phyloP scores from a whole-genome alignment of 2,113 vertebrate genomes.

The Pheucticus melanocephalus region DNA sequence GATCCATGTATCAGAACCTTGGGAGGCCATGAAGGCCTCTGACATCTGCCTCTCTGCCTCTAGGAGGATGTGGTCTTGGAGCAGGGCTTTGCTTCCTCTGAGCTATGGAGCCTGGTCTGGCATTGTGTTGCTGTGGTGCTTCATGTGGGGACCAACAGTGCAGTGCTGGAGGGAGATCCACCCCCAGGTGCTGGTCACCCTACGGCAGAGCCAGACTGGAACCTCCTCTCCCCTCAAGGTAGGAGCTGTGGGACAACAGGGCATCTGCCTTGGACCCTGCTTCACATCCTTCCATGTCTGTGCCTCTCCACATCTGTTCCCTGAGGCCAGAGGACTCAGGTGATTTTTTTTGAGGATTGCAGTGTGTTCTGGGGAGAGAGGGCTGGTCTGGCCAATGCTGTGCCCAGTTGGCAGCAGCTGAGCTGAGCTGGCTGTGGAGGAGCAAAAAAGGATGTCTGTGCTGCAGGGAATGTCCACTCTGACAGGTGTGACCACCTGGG shows the following conservation, averaged over 20 bases:
- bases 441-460: neutral
- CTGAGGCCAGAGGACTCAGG: neutral
- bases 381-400: neutral
- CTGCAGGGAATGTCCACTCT: neutral
- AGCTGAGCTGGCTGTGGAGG: neutral
- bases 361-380: neutral
- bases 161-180: conserved; percentile 32
- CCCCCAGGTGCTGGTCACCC: neutral
- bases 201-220: conserved; percentile 71
- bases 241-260: neutral
- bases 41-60: neutral
- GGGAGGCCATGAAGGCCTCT: neutral
- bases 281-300: neutral
- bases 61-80: conserved; percentile 31
- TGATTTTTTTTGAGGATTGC: neutral
- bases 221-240: conserved; percentile 77
- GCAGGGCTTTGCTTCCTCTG: conserved; percentile 57
- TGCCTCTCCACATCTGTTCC: neutral
- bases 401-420: neutral
- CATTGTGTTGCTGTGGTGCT: conserved; percentile 66
- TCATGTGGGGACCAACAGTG: neutral
- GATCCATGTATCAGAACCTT: neutral
- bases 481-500: neutral
- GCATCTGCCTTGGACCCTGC: neutral
- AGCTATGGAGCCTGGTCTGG: conserved; percentile 71